phyloP scores from a whole-genome alignment of 2,888 invertebrate genomes.

The Scelioninae gen. 2 region DNA sequence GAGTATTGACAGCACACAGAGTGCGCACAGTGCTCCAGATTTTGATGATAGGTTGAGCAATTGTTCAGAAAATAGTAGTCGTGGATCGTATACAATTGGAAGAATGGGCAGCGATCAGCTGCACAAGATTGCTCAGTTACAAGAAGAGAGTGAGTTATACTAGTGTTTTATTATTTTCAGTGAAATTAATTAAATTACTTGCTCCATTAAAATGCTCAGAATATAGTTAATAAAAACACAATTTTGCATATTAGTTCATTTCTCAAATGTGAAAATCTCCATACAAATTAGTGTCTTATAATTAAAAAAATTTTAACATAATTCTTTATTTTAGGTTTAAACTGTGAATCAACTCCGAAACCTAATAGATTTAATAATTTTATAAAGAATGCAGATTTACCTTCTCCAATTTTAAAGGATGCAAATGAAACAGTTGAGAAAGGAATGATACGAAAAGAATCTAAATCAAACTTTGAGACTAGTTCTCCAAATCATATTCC shows the following conservation, averaged over 20 bases:
- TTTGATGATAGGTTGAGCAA: slow-evolving; percentile 72
- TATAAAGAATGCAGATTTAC: slow-evolving; percentile 61
- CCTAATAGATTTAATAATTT: slow-evolving; percentile 52
- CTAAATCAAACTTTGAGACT: slow-evolving; percentile 47
- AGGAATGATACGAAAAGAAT: slow-evolving; percentile 3
- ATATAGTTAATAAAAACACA: too few species aligned
- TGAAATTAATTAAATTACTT: too few species aligned
- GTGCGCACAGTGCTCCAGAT: slow-evolving; percentile 73
- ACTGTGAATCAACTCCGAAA: slow-evolving; percentile 65
- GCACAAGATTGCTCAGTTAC: slow-evolving; percentile 67
- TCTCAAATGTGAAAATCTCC: too few species aligned
- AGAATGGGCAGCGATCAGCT: slow-evolving; percentile 67
- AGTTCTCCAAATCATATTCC: slow-evolving; percentile 46
- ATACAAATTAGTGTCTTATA: too few species aligned
- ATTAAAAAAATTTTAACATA: background rate
- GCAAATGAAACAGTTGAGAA: slow-evolving; percentile 42
- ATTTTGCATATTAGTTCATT: too few species aligned
- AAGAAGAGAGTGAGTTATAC: slow-evolving; percentile 70
- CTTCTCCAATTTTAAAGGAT: slow-evolving; percentile 70
- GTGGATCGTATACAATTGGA: slow-evolving; percentile 67
- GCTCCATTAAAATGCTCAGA: too few species aligned
- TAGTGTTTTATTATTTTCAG: background rate
- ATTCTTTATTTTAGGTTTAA: slow-evolving; percentile 61
- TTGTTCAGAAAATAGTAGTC: slow-evolving; percentile 71
- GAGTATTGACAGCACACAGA: slow-evolving; percentile 72